Conservation (phyloP, 1,140 invertebrate genomes). For the Bombus sibiricus region DNA sequence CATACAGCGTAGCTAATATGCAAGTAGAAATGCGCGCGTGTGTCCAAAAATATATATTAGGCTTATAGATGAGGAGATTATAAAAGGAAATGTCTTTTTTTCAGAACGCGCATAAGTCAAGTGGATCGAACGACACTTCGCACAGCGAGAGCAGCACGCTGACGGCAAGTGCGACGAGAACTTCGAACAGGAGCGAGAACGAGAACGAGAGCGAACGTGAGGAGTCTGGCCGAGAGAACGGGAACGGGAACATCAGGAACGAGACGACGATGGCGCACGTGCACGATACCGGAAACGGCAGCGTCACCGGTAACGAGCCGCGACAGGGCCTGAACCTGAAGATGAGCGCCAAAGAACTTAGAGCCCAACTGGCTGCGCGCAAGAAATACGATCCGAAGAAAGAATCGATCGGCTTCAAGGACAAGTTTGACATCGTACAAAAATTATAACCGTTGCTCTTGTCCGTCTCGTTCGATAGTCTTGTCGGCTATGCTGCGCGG, state of each 20-base stretch:
- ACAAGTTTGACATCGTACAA: constrained; percentile 96
- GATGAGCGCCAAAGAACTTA: constrained; percentile 94
- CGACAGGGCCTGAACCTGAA: constrained; percentile 87
- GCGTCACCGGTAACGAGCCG: constrained; percentile 63
- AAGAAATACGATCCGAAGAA: constrained; percentile 95
- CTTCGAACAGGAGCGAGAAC: constrained; percentile 62
- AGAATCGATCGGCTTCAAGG: constrained; percentile 93
- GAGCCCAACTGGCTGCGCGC: constrained; percentile 91
- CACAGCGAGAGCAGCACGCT: constrained; percentile 74
- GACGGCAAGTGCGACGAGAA: constrained; percentile 65
- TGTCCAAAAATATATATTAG: not conserved
- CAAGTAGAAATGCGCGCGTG: not conserved
- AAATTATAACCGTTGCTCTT: constrained; percentile 85
- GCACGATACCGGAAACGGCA: constrained; percentile 64
- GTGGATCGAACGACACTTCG: constrained; percentile 76
- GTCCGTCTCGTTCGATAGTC: not conserved
- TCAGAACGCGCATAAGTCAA: constrained; percentile 78
- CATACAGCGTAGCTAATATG: not conserved
- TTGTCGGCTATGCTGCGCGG: constrained; percentile 28
- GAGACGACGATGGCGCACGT: constrained; percentile 39
- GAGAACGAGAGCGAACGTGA: constrained; percentile 67
- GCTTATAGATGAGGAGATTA: not conserved
- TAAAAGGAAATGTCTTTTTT: constrained; percentile 45
- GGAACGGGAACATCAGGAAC: constrained; percentile 62
- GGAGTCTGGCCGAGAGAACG: constrained; percentile 76